Evolutionary conservation across 2,113 vertebrate genomes (phyloP).

Genomic region (Pardalotus punctatus): DNA sequence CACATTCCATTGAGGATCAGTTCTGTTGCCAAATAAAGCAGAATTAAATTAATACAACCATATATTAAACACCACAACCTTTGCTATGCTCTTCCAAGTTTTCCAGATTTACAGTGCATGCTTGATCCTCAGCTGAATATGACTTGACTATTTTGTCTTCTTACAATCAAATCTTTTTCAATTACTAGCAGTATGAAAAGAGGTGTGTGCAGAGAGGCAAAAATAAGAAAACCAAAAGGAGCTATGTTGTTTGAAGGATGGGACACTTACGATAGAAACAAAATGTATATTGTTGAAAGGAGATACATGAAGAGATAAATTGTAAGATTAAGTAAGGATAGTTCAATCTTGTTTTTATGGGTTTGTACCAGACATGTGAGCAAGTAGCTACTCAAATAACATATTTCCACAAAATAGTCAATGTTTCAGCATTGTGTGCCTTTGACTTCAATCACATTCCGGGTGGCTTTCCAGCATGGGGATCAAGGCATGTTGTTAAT

Average conservation of each 20-base stretch:
- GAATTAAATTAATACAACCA: neutral
- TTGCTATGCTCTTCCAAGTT: neutral
- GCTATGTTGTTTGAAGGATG: neutral
- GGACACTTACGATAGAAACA: neutral
- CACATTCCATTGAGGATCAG: neutral
- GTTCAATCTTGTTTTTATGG: neutral
- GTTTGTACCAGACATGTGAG: neutral
- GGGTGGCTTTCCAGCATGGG: neutral
- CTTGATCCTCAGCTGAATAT: neutral
- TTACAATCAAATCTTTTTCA: neutral
- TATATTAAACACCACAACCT: neutral
- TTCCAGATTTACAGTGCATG: neutral
- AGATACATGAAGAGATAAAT: neutral
- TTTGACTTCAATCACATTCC: neutral
- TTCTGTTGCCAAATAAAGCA: neutral
- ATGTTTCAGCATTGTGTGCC: neutral
- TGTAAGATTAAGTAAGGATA: neutral
- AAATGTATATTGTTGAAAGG: neutral
- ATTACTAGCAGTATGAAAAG: neutral
- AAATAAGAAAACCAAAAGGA: neutral
- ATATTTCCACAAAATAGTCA: neutral
- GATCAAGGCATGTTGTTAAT: neutral
- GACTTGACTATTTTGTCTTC: neutral
- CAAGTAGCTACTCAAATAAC: neutral
- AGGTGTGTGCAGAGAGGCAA: neutral